A percentile compares a stretch with the other conserved stretches of the same genome.
Evolutionary conservation across 2,797 vertebrate genomes (phyloP).

Genomic region (Phylloscopus collybita): DNA sequence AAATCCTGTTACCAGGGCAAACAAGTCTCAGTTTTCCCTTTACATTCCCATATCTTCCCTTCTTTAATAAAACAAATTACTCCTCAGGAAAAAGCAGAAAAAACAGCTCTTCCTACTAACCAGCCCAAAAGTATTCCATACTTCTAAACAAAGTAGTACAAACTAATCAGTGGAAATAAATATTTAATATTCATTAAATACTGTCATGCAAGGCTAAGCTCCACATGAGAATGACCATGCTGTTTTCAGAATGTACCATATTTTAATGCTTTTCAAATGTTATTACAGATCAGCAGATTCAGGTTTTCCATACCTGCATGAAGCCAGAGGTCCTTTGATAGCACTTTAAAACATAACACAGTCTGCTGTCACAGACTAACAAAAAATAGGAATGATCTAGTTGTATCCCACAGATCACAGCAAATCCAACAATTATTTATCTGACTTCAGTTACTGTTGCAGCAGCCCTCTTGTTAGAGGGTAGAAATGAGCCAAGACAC

Average conservation of each 20-base stretch:
- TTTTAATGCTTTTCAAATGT: not conserved
- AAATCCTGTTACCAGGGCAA: not conserved
- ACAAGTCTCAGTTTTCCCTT: not conserved
- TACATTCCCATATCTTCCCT: not conserved
- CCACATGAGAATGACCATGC: fast-evolving
- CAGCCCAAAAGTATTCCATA: not conserved
- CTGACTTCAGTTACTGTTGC: not conserved
- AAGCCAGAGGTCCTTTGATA: not conserved
- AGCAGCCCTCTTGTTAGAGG: not conserved
- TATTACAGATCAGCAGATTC: not conserved
- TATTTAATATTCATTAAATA: not conserved
- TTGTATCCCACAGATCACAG: not conserved
- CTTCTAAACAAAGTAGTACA: not conserved
- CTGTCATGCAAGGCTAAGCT: not conserved
- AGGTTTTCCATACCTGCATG: not conserved
- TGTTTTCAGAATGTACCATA: not conserved
- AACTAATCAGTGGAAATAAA: not conserved
- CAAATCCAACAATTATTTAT: not conserved
- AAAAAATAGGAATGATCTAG: not conserved
- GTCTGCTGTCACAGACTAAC: not conserved
- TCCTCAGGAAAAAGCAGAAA: not conserved
- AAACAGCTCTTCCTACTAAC: not conserved
- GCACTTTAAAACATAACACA: not conserved
- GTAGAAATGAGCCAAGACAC: not conserved
- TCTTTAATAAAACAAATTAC: not conserved